phyloP scores from a whole-genome alignment of 2,113 vertebrate species.

The Carassius auratus region DNA sequence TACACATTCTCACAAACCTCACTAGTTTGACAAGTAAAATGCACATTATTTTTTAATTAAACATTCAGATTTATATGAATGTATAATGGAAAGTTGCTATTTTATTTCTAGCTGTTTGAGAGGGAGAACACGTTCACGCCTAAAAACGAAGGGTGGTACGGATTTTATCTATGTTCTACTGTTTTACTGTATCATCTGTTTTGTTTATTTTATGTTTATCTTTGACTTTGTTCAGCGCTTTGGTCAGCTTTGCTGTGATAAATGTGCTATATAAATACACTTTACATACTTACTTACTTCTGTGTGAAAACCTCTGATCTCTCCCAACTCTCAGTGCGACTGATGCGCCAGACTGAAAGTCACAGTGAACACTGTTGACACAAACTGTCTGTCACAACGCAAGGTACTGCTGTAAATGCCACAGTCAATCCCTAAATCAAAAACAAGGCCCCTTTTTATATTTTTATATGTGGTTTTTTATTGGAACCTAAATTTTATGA shows the following conservation, averaged over 20 bases:
- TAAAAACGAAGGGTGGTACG: no score
- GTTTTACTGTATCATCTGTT: no score
- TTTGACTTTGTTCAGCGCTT: no score
- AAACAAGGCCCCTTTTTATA: not conserved
- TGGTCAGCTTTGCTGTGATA: no score
- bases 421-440: not conserved
- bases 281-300: no score
- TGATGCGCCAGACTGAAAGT: not conserved
- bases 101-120: not conserved
- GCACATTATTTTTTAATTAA: not conserved
- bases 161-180: no score
- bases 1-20: not conserved
- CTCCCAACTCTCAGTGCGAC: not conserved
- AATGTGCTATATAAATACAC: no score
- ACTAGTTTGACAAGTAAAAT: not conserved
- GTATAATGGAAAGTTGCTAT: no score
- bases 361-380: constrained; percentile 13
- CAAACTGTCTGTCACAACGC: constrained; percentile 3
- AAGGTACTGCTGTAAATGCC: not conserved
- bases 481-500: not conserved
- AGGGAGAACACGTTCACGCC: not conserved
- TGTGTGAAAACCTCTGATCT: constrained; percentile 25
- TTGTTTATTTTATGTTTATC: no score
- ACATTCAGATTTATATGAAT: not conserved
- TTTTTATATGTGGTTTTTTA: not conserved